These are phyloP conservation scores for Strix occidentalis DNA, from an alignment of 2,797 vertebrate species.

Conservation along the genomic window DNA sequence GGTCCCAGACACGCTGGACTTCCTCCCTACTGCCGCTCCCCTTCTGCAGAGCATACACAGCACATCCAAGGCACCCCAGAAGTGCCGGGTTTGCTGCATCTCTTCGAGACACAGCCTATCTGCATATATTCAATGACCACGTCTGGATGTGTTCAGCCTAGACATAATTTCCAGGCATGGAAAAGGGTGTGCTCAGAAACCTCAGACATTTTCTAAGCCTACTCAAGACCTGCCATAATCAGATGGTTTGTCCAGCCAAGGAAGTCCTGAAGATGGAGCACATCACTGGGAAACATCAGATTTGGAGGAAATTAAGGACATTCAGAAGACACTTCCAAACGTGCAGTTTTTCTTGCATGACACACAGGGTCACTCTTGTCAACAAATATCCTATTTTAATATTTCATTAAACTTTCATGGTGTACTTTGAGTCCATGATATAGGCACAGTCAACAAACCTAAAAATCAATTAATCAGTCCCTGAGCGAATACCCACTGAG, in stretches of 20 bases:
- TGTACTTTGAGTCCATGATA: background rate
- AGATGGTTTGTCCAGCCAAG: background rate
- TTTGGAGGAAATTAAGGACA: background rate
- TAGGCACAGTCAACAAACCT: slow-evolving; percentile 28
- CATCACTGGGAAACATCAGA: background rate
- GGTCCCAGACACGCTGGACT: background rate
- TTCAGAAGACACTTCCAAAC: background rate
- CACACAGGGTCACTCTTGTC: slow-evolving; percentile 60
- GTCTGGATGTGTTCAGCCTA: background rate
- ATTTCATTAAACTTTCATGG: slow-evolving; percentile 65
- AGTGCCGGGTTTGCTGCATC: background rate
- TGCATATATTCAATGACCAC: background rate
- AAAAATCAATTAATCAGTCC: slow-evolving; percentile 63
- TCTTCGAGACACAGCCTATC: background rate
- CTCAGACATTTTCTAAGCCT: background rate
- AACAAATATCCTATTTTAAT: slow-evolving; percentile 53
- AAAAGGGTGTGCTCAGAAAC: slow-evolving; percentile 10
- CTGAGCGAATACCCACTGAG: slow-evolving; percentile 27
- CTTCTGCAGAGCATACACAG: background rate
- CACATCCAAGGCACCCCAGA: background rate
- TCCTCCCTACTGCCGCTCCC: background rate
- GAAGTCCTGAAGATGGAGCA: slow-evolving; percentile 26
- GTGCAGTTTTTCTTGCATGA: slow-evolving; percentile 50
- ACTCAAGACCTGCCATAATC: background rate
- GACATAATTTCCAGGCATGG: background rate